Conservation (phyloP, 2,888 invertebrate species). For the Cynaeus angustus region DNA sequence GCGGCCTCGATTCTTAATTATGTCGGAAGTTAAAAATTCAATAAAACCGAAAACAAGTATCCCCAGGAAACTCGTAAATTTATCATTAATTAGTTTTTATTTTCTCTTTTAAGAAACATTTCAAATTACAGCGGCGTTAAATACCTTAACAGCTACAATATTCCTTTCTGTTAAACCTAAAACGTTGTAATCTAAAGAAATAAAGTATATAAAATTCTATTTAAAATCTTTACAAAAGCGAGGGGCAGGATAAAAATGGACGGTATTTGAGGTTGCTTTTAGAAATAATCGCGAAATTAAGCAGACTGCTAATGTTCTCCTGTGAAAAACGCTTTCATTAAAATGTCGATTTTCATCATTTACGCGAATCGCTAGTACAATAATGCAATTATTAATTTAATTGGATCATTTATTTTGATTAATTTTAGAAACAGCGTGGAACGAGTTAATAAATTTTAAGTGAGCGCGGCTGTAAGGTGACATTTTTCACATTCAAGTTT, state of each 20-base stretch:
- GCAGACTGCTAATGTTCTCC: conserved; percentile 1
- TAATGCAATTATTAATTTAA: conserved; percentile 57
- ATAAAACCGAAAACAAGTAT: neutral
- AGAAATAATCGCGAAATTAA: conserved; percentile 8
- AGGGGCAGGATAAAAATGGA: conserved; percentile 1
- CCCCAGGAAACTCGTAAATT: neutral
- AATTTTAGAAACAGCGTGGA: conserved; percentile 54
- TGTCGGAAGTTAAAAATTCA: neutral
- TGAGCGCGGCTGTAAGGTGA: conserved; percentile 52
- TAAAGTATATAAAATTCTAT: neutral
- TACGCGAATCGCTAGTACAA: conserved; percentile 24
- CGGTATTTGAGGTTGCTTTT: conserved; percentile 8
- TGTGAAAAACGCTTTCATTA: conserved; percentile 16
- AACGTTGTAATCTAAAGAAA: conserved; percentile 6
- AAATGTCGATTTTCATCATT: conserved; percentile 20
- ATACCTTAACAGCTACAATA: neutral
- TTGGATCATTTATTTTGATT: conserved; percentile 59
- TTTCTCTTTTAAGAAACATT: neutral
- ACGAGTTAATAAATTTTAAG: conserved; percentile 58
- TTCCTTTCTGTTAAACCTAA: neutral
- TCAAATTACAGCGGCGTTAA: neutral
- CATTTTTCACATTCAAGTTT: conserved; percentile 53
- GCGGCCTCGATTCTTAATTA: neutral
- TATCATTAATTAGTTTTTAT: conserved; percentile 3
- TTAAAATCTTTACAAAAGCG: neutral